phyloP scores from a whole-genome alignment of 2,888 invertebrate species.

The Drepanosiphum platanoidis region DNA sequence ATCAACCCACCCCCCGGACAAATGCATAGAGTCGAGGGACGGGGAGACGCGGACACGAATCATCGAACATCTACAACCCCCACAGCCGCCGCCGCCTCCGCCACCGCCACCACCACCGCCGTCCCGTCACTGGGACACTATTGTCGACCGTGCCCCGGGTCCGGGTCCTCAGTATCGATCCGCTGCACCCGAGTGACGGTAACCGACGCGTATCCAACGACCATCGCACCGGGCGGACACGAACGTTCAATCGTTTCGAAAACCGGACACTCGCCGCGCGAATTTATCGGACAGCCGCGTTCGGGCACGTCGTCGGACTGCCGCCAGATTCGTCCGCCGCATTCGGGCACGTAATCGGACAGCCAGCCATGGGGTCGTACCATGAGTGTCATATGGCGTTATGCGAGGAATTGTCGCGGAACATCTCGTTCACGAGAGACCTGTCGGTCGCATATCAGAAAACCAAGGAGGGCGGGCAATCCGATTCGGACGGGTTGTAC shows the following conservation, averaged over 20 bases:
- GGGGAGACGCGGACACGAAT: background rate
- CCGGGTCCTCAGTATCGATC: background rate
- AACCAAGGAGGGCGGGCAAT: background rate
- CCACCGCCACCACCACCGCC: background rate
- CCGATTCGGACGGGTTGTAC: no score
- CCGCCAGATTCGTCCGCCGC: rapidly evolving
- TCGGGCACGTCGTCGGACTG: background rate
- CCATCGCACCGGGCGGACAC: background rate
- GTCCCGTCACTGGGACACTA: background rate
- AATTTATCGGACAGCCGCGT: no score
- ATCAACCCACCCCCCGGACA: no score
- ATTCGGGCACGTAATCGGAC: background rate
- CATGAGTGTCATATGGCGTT: background rate
- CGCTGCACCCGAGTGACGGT: background rate
- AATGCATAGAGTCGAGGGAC: background rate
- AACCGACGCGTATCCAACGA: background rate
- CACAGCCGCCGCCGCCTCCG: background rate
- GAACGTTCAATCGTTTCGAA: no score
- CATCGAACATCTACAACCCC: background rate
- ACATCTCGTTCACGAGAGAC: background rate
- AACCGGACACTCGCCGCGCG: no score
- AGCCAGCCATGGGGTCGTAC: background rate
- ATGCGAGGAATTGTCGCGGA: background rate
- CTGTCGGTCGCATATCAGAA: background rate
- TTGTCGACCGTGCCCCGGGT: no score